Evolutionary conservation across 2,797 vertebrate species (phyloP), one percentile per base, ranked within the genome.

Genomic region (Poeciliopsis gracilis): DNA sequence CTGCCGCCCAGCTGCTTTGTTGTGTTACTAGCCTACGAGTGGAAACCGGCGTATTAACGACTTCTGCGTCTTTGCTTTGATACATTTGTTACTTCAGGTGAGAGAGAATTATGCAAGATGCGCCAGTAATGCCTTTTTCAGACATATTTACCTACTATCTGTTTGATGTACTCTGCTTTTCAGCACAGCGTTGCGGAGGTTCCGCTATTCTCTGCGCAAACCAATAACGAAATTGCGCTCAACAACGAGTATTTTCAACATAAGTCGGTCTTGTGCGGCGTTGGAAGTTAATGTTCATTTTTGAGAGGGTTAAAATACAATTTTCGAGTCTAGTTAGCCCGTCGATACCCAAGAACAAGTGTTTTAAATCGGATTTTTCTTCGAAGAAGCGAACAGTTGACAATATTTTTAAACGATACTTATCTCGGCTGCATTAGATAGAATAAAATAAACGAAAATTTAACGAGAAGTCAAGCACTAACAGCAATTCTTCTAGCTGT

Each of bases 11-110:
- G 38, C 33, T 0, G 0, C 0, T 30, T 11, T 0, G n/a, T 61
- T 72, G 5, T 46, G 47, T 11, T 10, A 25, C 20, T 1, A 0
- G 3, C 12, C 9, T 23, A 49, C 25, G 20, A 8, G 23, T 77
- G 63, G 74, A 82, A 76, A 33, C 73, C 38, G 47, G 73, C 28
- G 49, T 63, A 8, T 81, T 73, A 41, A 13, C n/a, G 46, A 43
- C 45, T 66, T 67, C 1, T 25, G 72, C 11, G 12, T 76, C 63
- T 25, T 85, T 38, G 63, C 28, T 78, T 23, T 91, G 87, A 93
- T 83, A 76, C 30, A 38, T 5, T 43, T 28, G 0, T 59, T 20
- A 25, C 33, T n/a, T 30, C 80, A 30, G 90, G 93, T 91, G 67
- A 91, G 91, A 67, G 2, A 61, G 3, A 2, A 30, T 20, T 2